Percentiles rank a stretch among this genome's conserved stretches.
phyloP scores from a whole-genome alignment of 2,888 invertebrate genomes.

The Cancer borealis region DNA sequence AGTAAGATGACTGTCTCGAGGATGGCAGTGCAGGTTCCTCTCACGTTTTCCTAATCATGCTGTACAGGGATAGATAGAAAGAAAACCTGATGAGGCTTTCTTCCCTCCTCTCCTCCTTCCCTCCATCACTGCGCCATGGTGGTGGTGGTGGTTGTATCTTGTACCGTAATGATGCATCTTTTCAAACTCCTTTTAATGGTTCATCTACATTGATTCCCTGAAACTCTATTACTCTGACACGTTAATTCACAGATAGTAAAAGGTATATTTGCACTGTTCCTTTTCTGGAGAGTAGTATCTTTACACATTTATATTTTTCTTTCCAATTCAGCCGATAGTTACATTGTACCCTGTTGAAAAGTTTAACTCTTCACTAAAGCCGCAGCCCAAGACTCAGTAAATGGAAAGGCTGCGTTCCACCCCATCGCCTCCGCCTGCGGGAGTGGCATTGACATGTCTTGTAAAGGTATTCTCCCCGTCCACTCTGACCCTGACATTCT shows the following conservation, averaged over 20 bases:
- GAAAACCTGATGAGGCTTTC: background rate
- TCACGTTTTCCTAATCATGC: background rate
- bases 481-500: background rate
- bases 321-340: background rate
- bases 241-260: background rate
- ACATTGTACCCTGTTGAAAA: background rate
- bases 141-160: too few relatives aligned
- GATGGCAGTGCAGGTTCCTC: background rate
- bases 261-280: background rate
- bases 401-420: background rate
- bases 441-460: conserved; percentile 31
- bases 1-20: background rate
- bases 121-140: too few relatives aligned
- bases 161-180: background rate
- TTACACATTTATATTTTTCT: background rate
- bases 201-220: background rate
- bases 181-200: background rate
- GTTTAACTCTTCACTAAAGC: background rate
- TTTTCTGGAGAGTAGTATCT: background rate
- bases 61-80: background rate
- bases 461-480: background rate
- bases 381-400: background rate
- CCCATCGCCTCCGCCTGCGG: conserved; percentile 17
- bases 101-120: background rate
- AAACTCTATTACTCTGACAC: background rate